Percentiles rank a stretch among this genome's conserved stretches.
Conservation (phyloP, 1,140 invertebrate genomes). For the Daktulosphaira vitifoliae region DNA sequence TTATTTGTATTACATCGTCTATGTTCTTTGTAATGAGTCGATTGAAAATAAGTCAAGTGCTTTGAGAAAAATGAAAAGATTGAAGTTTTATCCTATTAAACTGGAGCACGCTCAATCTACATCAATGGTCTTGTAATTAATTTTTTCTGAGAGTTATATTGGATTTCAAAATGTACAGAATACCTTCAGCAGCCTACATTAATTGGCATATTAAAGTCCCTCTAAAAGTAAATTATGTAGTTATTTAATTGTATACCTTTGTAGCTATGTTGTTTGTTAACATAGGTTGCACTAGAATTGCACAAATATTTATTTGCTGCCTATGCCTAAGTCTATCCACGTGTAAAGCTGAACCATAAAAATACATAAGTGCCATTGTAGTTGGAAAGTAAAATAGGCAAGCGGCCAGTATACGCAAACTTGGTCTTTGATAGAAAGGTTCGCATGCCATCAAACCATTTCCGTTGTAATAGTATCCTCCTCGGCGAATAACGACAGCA, state of each 20-base stretch:
- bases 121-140: too few relatives aligned
- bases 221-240: too few relatives aligned
- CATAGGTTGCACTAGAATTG: constrained; percentile 22
- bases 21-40: too few relatives aligned
- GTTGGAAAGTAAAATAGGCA: constrained; percentile 80
- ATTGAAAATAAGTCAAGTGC: too few relatives aligned
- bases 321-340: constrained; percentile 68
- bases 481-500: constrained; percentile 64
- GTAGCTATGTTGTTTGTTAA: background rate
- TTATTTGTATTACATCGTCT: too few relatives aligned
- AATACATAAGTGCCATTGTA: constrained; percentile 83
- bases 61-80: too few relatives aligned
- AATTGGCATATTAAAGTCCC: too few relatives aligned
- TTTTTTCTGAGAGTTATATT: too few relatives aligned
- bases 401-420: constrained; percentile 68
- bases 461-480: constrained; percentile 77
- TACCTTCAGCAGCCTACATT: too few relatives aligned
- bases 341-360: constrained; percentile 78
- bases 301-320: constrained; percentile 43
- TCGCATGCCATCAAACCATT: constrained; percentile 73
- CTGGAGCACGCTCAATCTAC: too few relatives aligned
- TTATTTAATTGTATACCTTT: background rate
- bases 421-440: constrained; percentile 67
- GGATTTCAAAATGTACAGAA: too few relatives aligned
- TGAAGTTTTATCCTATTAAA: too few relatives aligned